A percentile compares a stretch with the other conserved stretches of the same genome.
Evolutionary conservation across 2,113 vertebrate species (phyloP).

Genomic region (Glaucomys volans): DNA sequence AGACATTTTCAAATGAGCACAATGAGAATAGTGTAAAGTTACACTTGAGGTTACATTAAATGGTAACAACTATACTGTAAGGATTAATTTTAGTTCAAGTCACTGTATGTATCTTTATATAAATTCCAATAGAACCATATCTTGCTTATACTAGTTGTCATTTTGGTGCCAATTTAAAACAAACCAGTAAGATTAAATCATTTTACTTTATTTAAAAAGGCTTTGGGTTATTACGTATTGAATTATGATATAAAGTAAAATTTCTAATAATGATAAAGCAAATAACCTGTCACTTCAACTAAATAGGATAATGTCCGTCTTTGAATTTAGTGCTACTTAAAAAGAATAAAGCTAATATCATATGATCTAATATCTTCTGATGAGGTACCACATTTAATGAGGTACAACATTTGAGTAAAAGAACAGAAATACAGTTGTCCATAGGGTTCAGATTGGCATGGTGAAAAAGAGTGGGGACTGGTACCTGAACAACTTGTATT

Average conservation of each 20-base stretch:
- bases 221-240: not conserved
- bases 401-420: not conserved
- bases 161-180: not conserved
- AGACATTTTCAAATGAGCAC: conserved; percentile 61
- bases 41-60: conserved; percentile 39
- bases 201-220: not conserved
- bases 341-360: not conserved
- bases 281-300: not conserved
- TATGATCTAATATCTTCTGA: not conserved
- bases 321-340: not conserved
- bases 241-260: not conserved
- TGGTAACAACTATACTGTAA: conserved; percentile 52
- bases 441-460: not conserved
- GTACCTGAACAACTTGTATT: not conserved
- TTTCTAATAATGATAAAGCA: not conserved
- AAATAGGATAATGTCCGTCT: not conserved
- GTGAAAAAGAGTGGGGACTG: not conserved
- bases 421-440: not conserved
- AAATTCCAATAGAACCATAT: not conserved
- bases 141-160: not conserved
- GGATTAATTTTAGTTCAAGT: not conserved
- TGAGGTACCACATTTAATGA: not conserved
- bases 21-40: not conserved
- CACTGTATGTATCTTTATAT: not conserved
- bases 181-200: not conserved